Evolutionary conservation across 1,140 invertebrate species (phyloP), one percentile per base, ranked within the genome.

Genomic region (Drosophila miranda): DNA sequence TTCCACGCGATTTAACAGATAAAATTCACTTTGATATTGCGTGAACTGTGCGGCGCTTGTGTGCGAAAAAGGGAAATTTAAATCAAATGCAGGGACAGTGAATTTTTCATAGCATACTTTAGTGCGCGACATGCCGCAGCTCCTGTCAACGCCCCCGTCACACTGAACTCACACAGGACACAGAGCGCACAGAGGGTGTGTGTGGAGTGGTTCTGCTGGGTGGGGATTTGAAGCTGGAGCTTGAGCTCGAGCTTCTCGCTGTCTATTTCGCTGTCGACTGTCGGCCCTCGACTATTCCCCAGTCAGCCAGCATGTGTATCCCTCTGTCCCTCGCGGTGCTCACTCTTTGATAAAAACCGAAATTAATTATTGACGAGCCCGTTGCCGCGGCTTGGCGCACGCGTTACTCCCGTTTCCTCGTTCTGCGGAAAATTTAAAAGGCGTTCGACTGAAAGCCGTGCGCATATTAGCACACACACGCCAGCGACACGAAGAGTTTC

Each of bases 51-150:
- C 48, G 56, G 46, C 55, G 78, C 51, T 57, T 77, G 62, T 68
- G 71, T 80, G 61, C 76, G 69, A 5, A 64, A 70, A 77, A 68
- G 63, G 77, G 64, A 75, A 75, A 84, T 84, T 84, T 84, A 84
- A 84, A 84, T 84, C 80, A 84, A 84, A 84, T 84, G 80, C 77
- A 58, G 74, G 59, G 58, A 62, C 70, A 58, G 62, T 87, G 75
- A 87, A 87, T 87, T 82, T 87, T 87, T 87, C 78, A 87, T 87
- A 56, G 75, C 82, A 75, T 57, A 81, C 74, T 86, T 81, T 81
- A 68, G 57, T 66, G 70, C 45, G 70, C 79, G 16, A 13, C 45
- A 21, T 38, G 57, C 53, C 44, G 50, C 11, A 19, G 67, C 51
- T 56, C 44, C 45, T 79, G 77, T 58, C 54, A 75, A 68, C 66